Evolutionary conservation across 2,113 vertebrate species (phyloP), one percentile per base, ranked within the genome.

Genomic region (Symphodus melops): DNA sequence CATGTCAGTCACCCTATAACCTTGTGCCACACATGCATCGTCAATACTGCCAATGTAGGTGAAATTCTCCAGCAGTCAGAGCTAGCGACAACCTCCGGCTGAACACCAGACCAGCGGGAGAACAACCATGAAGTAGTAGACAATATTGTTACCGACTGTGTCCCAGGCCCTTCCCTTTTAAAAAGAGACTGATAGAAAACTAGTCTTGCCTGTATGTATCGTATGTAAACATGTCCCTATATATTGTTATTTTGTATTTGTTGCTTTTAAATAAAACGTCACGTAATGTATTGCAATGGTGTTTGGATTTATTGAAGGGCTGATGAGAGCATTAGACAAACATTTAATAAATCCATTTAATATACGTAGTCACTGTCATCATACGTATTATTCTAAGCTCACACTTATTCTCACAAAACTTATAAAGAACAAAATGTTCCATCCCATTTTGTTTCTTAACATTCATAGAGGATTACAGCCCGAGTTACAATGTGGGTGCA

Each of bases 231-330:
- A 86, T 92, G 87, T 91, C 82, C 86, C 77, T 87, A 85, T 92
- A 88, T 88, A 88, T 88, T 88, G 91, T 94, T 89, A 90, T 94
- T 94, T 95, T 95, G 92, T 94, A 94, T 92, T 90, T 91, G 87
- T 89, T 91, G 86, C 89, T 94, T 94, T 93, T 83, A 92, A 95
- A 93, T 94, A 95, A 95, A 94, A 90, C 28, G 88, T 92, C 80
- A 89, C 78, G 89, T 93, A 89, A 91, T 90, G 93, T 94, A 91
- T 87, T 84, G 83, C 77, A 80, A 77, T 41, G 19, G 69, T 66
- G 79, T 68, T 48, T 79, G 60, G 44, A 70, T 86, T 90, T 90
- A 85, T 88, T 88, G 25, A 76, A 78, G 56, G 16, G 55, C 39
- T 8, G 2, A 33, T 0, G 16, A 33, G n/a, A 54, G 4, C 8